Evolutionary conservation across 30 jellyfish, hydroid and myxozoan species (phyloP).

Genomic region (Morbakka virulenta): DNA sequence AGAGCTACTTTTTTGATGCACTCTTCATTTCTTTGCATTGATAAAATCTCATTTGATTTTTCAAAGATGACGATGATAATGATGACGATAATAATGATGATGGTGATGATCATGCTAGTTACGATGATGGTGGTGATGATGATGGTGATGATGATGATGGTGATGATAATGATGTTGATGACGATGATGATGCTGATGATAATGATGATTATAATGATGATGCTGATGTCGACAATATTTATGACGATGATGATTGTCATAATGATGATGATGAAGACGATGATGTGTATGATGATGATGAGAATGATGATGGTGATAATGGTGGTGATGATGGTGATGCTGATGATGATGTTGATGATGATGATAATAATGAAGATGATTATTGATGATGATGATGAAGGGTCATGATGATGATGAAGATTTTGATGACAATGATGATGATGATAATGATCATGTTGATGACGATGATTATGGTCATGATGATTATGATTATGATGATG

Average conservation of each 20-base stretch:
- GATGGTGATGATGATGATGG: neutral
- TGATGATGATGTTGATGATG: neutral
- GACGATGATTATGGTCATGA: neutral
- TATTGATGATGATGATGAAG: neutral
- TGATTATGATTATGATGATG: neutral
- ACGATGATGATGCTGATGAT: neutral
- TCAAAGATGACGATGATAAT: too few species aligned
- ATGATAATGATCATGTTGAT: neutral
- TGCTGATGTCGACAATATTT: neutral
- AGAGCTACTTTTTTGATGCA: too few species aligned
- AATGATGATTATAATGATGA: neutral
- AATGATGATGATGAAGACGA: neutral
- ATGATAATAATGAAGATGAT: neutral
- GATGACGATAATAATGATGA: too few species aligned
- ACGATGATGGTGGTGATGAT: too few species aligned
- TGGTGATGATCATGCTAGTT: too few species aligned
- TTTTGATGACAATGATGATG: neutral
- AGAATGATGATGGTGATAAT: neutral
- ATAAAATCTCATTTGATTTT: too few species aligned
- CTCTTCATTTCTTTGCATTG: too few species aligned
- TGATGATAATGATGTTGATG: neutral
- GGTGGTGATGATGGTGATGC: neutral
- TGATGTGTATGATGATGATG: neutral
- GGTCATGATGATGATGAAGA: neutral
- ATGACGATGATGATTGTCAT: neutral